Evolutionary conservation across 2,888 invertebrate genomes (phyloP), one percentile per base, ranked within the genome.

Genomic region (Schrankia costaestrigalis): DNA sequence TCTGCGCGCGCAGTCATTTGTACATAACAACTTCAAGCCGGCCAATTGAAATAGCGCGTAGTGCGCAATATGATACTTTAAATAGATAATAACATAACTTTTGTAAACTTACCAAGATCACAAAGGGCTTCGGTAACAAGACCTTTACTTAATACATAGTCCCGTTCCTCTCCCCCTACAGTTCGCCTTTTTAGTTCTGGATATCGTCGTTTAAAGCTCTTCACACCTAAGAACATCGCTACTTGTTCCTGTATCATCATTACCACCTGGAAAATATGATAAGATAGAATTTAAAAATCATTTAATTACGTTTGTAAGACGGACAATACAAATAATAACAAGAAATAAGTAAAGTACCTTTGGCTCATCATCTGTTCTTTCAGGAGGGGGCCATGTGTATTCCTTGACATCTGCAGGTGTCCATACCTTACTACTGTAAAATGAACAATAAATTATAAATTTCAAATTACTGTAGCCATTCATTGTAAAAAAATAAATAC

Each of bases 181-280:
- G 93, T 89, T 33, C 98, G 90, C 35, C 98, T 90, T 51, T 92
- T 92, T 31, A 96, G 77, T 75, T 96, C 96, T n/a, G 96, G 94
- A 82, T 97, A 97, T 70, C 98, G 97, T 47, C 99, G 90, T 77
- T 98, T 98, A 78, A 99, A 99, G 37, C 98, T 97, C 71, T 97
- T 98, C 17, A 99, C 95, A 21, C 95, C 95, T 43, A 99, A 90
- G 81, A 95, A 98, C 72, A 97, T 95, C 0, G 97, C 96, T 43
- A 99, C 94, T 95, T 91, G 99, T 75, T 99, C 99, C 79, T 99
- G 97, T 38, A 98, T 92, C 94, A 98, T 96, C 82, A 93, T 97
- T n/a, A n/a, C n/a, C 29, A 95, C 94, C 62, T 97, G 94, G 11
- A 28, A 92, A 74, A 13, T 13, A 13, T 11, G 3, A n/a, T n/a